Percentiles rank a stretch among this genome's conserved stretches.
phyloP scores from a whole-genome alignment of 2,888 invertebrate species.

The Netelia inedita region DNA sequence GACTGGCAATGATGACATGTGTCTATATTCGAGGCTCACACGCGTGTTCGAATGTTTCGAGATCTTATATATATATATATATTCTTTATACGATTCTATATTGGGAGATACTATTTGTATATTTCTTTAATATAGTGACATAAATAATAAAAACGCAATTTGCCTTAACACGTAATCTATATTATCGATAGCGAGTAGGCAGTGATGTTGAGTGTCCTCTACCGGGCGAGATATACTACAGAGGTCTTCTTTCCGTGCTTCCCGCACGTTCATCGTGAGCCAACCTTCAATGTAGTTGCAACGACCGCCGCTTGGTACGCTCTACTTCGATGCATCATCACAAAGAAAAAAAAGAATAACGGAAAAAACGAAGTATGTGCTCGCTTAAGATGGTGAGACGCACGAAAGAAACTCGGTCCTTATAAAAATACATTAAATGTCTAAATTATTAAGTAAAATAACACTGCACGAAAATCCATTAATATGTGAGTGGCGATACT shows the following conservation, averaged over 20 bases:
- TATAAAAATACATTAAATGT: constrained; percentile 78
- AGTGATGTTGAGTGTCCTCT: not conserved
- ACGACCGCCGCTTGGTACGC: not conserved
- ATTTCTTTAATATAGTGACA: not conserved
- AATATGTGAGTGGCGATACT: constrained; percentile 77
- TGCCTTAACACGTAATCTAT: too few relatives aligned
- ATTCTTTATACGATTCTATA: too few relatives aligned
- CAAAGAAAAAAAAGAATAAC: constrained; percentile 41
- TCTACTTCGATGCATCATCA: constrained; percentile 27
- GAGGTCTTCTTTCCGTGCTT: not conserved
- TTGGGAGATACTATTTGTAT: too few relatives aligned
- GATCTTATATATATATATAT: too few relatives aligned
- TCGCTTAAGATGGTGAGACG: constrained; percentile 77
- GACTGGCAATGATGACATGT: too few relatives aligned
- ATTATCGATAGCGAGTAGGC: not conserved
- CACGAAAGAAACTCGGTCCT: constrained; percentile 74
- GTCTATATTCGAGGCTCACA: too few relatives aligned
- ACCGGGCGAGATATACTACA: not conserved
- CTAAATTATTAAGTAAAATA: constrained; percentile 78
- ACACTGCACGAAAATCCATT: constrained; percentile 69
- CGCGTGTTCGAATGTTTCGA: too few relatives aligned
- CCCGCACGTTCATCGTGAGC: not conserved
- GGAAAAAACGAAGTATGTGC: constrained; percentile 63
- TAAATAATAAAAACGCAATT: not conserved
- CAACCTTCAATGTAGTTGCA: not conserved